Evolutionary conservation across 2,797 vertebrate genomes (phyloP).

Genomic region (Galago senegalensis): DNA sequence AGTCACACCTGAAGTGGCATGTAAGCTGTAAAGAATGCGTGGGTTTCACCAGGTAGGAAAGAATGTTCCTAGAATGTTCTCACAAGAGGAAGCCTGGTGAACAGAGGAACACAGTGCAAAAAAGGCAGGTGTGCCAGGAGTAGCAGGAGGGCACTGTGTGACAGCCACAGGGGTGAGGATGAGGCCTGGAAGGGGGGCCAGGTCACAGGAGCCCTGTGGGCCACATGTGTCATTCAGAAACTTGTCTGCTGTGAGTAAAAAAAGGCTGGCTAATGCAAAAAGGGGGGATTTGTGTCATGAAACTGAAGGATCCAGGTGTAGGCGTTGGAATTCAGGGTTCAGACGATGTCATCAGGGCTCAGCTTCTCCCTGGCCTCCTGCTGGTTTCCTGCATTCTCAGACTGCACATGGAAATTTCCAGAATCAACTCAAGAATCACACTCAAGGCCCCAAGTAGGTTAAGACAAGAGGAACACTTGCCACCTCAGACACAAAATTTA

Average conservation of each 20-base stretch:
- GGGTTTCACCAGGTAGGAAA: neutral
- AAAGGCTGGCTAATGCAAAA: neutral
- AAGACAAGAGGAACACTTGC: neutral
- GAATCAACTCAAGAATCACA: conserved; percentile 13
- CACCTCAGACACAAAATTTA: neutral
- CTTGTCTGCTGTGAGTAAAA: neutral
- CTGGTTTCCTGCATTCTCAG: neutral
- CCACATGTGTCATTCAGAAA: neutral
- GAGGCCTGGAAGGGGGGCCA: neutral
- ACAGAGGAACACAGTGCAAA: neutral
- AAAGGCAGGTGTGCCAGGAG: neutral
- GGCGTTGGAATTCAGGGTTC: neutral
- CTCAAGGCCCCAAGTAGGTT: neutral
- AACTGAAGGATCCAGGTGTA: neutral
- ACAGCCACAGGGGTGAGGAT: neutral
- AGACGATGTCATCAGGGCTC: neutral
- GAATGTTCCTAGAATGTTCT: neutral
- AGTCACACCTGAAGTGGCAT: neutral
- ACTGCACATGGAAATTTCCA: neutral
- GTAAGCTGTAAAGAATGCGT: neutral
- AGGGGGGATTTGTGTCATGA: neutral
- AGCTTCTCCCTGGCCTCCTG: neutral
- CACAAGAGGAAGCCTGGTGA: neutral
- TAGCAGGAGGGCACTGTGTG: fast-evolving
- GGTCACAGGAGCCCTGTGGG: neutral